phyloP scores from a whole-genome alignment of 2,113 vertebrate species.

The Rhadina sibilatrix region DNA sequence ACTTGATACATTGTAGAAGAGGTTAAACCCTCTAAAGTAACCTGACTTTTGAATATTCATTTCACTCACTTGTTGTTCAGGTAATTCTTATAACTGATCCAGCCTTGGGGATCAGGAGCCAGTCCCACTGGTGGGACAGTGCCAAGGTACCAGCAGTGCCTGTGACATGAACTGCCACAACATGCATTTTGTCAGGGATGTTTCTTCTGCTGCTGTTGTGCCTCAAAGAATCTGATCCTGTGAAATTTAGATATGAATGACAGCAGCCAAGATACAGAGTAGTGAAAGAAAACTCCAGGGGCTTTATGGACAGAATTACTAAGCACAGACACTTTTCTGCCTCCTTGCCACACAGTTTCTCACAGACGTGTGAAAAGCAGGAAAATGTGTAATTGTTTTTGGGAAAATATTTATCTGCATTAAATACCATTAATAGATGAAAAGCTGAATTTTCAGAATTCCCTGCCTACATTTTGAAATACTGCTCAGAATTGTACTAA shows the following conservation, averaged over 20 bases:
- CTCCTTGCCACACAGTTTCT: background rate
- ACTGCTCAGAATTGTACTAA: background rate
- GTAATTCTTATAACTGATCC: background rate
- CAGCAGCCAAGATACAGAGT: background rate
- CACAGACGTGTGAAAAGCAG: background rate
- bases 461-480: background rate
- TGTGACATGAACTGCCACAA: background rate
- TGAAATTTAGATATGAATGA: background rate
- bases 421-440: background rate
- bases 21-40: background rate
- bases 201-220: background rate
- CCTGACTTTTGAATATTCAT: background rate
- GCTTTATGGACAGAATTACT: background rate
- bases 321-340: background rate
- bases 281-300: background rate
- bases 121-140: background rate
- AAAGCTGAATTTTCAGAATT: background rate
- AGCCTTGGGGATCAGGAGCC: background rate
- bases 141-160: background rate
- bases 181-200: background rate
- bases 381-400: background rate
- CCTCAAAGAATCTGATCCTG: background rate
- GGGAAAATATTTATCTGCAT: background rate
- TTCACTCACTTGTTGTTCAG: background rate
- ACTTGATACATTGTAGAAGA: background rate